phyloP scores from a whole-genome alignment of 2,888 invertebrate genomes.

The Sericinus montela region DNA sequence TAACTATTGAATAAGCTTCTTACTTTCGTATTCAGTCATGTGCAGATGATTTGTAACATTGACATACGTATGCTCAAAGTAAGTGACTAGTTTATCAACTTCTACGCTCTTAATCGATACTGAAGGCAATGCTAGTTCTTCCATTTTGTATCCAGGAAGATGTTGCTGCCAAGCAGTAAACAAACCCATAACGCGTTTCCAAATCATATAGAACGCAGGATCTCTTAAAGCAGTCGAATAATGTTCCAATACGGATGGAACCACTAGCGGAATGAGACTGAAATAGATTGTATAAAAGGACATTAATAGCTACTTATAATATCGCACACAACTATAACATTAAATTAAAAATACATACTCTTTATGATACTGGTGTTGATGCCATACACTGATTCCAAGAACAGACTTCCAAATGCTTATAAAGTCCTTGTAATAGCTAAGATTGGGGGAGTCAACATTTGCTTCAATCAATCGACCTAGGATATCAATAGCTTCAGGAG shows the following conservation, averaged over 20 bases:
- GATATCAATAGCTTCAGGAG: slow-evolving; percentile 81
- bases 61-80: slow-evolving; percentile 82
- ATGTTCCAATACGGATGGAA: slow-evolving; percentile 83
- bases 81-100: slow-evolving; percentile 83
- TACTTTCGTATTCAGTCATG: slow-evolving; percentile 40
- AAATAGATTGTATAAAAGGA: slow-evolving; percentile 2
- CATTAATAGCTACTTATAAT: too few species aligned
- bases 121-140: slow-evolving; percentile 80
- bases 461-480: slow-evolving; percentile 83
- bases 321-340: too few species aligned
- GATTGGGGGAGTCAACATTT: slow-evolving; percentile 81
- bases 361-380: slow-evolving; percentile 35
- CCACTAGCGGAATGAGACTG: slow-evolving; percentile 38
- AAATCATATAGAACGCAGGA: slow-evolving; percentile 84
- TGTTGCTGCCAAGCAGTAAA: slow-evolving; percentile 80
- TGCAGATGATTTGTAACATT: slow-evolving; percentile 79
- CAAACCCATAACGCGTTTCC: slow-evolving; percentile 78
- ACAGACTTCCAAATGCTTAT: slow-evolving; percentile 77
- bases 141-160: slow-evolving; percentile 80
- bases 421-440: slow-evolving; percentile 79
- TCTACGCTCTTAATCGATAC: slow-evolving; percentile 82
- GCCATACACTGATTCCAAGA: slow-evolving; percentile 70
- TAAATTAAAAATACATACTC: slow-evolving; percentile 36
- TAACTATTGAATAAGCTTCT: slow-evolving; percentile 1
- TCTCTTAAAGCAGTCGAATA: slow-evolving; percentile 83